phyloP scores from a whole-genome alignment of 2,113 vertebrate species.

The Pagrus major region DNA sequence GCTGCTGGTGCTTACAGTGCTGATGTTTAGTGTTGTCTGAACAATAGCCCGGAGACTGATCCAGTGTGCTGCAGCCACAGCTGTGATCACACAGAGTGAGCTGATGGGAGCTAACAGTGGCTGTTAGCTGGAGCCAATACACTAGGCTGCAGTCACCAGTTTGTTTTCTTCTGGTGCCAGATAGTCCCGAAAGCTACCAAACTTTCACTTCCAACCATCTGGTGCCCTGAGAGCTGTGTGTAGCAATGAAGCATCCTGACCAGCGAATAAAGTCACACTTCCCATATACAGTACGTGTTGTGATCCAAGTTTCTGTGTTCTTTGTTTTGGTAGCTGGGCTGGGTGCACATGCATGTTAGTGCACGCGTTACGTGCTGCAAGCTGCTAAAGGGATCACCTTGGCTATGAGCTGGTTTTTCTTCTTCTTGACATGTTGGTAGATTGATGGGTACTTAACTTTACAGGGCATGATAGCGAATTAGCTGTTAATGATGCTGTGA shows the following conservation, averaged over 20 bases:
- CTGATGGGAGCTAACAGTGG: slow-evolving; percentile 20
- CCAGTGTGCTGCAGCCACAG: slow-evolving; percentile 43
- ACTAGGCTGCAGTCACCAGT: not conserved
- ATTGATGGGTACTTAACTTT: too few relatives aligned
- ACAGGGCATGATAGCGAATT: too few relatives aligned
- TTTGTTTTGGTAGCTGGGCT: too few relatives aligned
- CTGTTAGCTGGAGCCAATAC: slow-evolving; percentile 13
- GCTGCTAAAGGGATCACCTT: too few relatives aligned
- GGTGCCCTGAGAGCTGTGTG: not conserved
- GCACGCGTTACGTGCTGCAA: too few relatives aligned
- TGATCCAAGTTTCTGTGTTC: too few relatives aligned
- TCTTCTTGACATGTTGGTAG: too few relatives aligned
- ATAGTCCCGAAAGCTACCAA: not conserved
- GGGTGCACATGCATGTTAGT: too few relatives aligned
- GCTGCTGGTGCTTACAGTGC: slow-evolving; percentile 46
- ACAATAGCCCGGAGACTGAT: slow-evolving; percentile 55
- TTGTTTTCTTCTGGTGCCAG: slow-evolving; percentile 12
- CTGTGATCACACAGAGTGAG: slow-evolving; percentile 28
- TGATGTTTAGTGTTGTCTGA: slow-evolving; percentile 37
- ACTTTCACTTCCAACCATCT: not conserved
- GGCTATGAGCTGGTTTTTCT: too few relatives aligned
- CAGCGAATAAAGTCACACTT: not conserved
- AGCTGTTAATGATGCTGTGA: too few relatives aligned
- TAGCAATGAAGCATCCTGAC: not conserved
- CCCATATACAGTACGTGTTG: too few relatives aligned